Percentiles rank a stretch among this genome's conserved stretches.
These are phyloP conservation scores for Zaprionus ghesquierei DNA, from an alignment of 1,140 invertebrate species.

Conservation along the genomic window DNA sequence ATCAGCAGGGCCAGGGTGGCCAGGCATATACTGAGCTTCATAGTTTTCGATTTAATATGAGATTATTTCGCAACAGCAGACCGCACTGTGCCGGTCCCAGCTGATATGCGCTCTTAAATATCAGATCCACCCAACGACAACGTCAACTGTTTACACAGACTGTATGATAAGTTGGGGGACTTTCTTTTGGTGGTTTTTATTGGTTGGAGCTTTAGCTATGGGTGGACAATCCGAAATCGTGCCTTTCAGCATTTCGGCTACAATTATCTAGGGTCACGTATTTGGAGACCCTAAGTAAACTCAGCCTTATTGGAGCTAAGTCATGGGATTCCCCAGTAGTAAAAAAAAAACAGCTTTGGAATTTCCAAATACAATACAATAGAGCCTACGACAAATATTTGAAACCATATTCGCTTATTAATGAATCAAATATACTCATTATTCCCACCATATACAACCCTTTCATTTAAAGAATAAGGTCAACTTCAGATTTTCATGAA, in stretches of 20 bases:
- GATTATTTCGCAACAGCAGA: neutral
- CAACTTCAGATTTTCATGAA: neutral
- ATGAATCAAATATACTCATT: too few relatives aligned
- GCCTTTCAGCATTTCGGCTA: neutral
- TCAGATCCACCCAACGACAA: neutral
- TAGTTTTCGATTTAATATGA: neutral
- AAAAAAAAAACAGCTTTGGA: neutral
- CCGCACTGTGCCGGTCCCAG: neutral
- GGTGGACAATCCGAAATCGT: neutral
- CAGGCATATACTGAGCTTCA: neutral
- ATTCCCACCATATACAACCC: neutral
- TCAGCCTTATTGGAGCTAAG: neutral
- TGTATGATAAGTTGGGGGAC: neutral
- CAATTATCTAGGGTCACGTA: conserved; percentile 15
- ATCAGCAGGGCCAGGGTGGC: neutral
- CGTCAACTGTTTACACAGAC: neutral
- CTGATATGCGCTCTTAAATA: neutral
- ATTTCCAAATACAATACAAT: neutral
- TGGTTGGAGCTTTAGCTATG: neutral
- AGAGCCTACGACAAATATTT: neutral
- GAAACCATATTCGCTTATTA: too few relatives aligned
- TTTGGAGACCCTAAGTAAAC: neutral
- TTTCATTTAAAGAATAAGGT: neutral
- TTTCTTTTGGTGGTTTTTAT: conserved; percentile 9
- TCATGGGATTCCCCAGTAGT: neutral